Base-by-base conservation (phyloP, 2,113 vertebrate species). In the Cariama cristata region DNA sequence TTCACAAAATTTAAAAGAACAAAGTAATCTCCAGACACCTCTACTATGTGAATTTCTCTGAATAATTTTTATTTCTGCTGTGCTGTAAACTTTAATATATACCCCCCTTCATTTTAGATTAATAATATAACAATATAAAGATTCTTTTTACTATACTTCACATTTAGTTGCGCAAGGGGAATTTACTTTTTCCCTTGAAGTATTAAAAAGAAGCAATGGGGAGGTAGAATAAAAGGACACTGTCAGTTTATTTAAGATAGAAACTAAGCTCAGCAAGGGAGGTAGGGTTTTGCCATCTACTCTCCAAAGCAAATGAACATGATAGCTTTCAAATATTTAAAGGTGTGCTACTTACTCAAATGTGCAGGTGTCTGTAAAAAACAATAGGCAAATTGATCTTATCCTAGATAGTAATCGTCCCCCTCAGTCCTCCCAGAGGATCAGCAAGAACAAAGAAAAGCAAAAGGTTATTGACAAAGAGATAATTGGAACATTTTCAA, bases 261-360 rank as follows among this genome's bases (percentile, higher is more conserved):
- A 80, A 93, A 55, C 24, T 50, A 73, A 59, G 35, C 40, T 94
- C 24, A 56, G n/a, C 32, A 59, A 2, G 11, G 42, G 32, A 86
- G 26, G 33, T 59, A 15, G 22, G 4, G n/a, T 66, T 88, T 82
- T 83, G 16, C 38, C 30, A 30, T 90, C 32, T 92, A 8, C 32
- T 80, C 56, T 77, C 50, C 79, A 80, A 86, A 94, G 79, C 14
- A 50, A 79, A 88, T 92, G 27, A 86, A 50, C 62, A 72, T 0
- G 1, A 35, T 35, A 49, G 42, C 38, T 95, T 95, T 96, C 40
- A 86, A 88, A 86, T 90, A 92, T 88, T 96, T 86, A 62, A 83
- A 66, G 23, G n/a, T 55, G 27, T 93, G 53, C 23, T 79, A 24
- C 64, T 79, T 87, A 52, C 6, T 72, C 30, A 86, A 81, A 79